phyloP scores from a whole-genome alignment of 2,797 vertebrate genomes.

The Hydrophis major region DNA sequence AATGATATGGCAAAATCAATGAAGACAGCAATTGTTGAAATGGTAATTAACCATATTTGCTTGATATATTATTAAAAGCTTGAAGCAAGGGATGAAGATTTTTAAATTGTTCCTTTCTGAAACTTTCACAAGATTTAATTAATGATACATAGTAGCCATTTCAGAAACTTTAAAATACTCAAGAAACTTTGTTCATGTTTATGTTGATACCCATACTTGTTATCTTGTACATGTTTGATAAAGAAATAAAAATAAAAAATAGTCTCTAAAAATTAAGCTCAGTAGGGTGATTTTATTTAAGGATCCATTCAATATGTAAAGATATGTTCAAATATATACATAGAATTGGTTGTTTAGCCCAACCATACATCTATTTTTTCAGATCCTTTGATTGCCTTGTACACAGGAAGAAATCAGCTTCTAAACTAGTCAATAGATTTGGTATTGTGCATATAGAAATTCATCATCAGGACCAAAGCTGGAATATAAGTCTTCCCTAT shows the following conservation, averaged over 20 bases:
- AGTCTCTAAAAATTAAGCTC: too few species aligned
- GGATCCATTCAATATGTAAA: too few species aligned
- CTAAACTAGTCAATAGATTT: background rate
- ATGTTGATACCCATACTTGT: too few species aligned
- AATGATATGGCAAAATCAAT: background rate
- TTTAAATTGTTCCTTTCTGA: too few species aligned
- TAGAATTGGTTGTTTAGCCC: background rate
- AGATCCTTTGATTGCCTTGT: background rate
- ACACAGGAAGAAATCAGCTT: background rate
- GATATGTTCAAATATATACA: too few species aligned
- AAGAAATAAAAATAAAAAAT: too few species aligned
- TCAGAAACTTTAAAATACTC: too few species aligned
- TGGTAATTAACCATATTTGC: constrained; percentile 10
- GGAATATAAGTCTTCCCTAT: background rate
- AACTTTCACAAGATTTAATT: too few species aligned
- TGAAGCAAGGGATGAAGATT: background rate
- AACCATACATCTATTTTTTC: background rate
- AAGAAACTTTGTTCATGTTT: too few species aligned
- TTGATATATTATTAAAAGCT: constrained; percentile 9
- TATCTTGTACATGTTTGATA: too few species aligned
- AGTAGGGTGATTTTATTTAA: too few species aligned
- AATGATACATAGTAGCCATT: too few species aligned
- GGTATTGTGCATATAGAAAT: background rate
- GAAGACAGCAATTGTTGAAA: constrained; percentile 1
- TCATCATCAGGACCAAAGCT: background rate